These are phyloP conservation scores for Apostichopus californicus DNA, from an alignment of 35 echinoderm and acorn worm genomes.

Conservation along the genomic window DNA sequence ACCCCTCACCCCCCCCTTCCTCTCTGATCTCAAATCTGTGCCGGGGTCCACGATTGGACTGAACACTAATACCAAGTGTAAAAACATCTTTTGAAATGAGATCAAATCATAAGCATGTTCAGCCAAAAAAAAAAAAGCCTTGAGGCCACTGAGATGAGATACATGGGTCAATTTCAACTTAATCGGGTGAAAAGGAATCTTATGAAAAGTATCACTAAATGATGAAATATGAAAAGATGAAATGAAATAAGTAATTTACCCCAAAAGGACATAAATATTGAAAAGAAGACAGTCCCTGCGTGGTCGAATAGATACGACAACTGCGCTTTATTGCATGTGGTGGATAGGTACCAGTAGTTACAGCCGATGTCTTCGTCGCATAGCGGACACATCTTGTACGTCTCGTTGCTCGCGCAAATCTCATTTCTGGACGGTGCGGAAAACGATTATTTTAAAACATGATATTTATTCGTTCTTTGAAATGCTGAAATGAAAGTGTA, in stretches of 20 bases:
- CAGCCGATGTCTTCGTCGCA: constrained; percentile 90
- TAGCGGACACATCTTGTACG: constrained; percentile 86
- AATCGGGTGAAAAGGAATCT: background rate
- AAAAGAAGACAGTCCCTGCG: constrained; percentile 89
- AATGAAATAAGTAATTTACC: constrained; percentile 71
- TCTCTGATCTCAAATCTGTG: too few species aligned
- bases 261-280: constrained; percentile 99
- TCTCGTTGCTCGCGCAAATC: constrained; percentile 68
- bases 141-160: background rate
- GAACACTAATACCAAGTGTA: too few species aligned
- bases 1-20: too few species aligned
- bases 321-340: constrained; percentile 80
- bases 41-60: too few species aligned
- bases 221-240: background rate
- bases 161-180: background rate
- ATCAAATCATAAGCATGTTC: too few species aligned
- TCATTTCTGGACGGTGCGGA: constrained; percentile 52
- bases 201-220: background rate
- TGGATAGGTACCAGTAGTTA: constrained; percentile 78
- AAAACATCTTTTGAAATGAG: too few species aligned
- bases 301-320: constrained; percentile 94
- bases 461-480: too few species aligned
- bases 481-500: too few species aligned
- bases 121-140: background rate
- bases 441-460: too few species aligned